Base-by-base conservation (phyloP, 1,140 invertebrate species). In the Drosophila melanica region DNA sequence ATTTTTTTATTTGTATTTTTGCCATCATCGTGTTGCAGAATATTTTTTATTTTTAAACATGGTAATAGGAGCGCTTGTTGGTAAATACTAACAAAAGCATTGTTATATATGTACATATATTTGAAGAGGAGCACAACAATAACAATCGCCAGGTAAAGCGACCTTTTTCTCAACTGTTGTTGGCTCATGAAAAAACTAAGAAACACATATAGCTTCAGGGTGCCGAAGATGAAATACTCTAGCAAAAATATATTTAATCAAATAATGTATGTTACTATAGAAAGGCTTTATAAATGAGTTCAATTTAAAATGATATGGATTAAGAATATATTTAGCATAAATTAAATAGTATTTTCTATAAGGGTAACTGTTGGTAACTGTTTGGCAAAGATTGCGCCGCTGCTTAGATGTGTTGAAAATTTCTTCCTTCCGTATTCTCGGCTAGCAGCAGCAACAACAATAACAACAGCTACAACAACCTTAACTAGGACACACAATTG, bases 351-450 rank as follows among this genome's bases (percentile, higher is more conserved):
- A 35, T 9, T 9, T 8, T 35, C 7, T 10, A 9, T 3, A 12
- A 41, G 39, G 8, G 39, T 41, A n/a, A 60, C 69, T 33, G 76
- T 70, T 80, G 77, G 77, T 65, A 77, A 70, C 68, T 54, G 57
- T 66, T 39, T 20, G 78, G 39, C 42, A 78, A 86, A 86, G 76
- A 85, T 85, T 85, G 69, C 63, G 73, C 57, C 62, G 53, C 37
- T 65, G 62, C 39, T 51, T 45, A 58, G 81, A 87, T 86, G 79
- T 82, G 82, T 66, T 79, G 75, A 79, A 87, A 87, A 87, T 87
- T 87, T 72, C 79, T 87, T 87, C 82, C 82, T 87, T 87, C 82
- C 82, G 81, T 68, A 39, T 66, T 85, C 75, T 81, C 82, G 76
- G 79, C 64, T 45, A 53, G 33, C 12, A 33, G 50, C 30, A 11